phyloP scores from a whole-genome alignment of 2,797 vertebrate species.

The Melanotaenia nigrans region DNA sequence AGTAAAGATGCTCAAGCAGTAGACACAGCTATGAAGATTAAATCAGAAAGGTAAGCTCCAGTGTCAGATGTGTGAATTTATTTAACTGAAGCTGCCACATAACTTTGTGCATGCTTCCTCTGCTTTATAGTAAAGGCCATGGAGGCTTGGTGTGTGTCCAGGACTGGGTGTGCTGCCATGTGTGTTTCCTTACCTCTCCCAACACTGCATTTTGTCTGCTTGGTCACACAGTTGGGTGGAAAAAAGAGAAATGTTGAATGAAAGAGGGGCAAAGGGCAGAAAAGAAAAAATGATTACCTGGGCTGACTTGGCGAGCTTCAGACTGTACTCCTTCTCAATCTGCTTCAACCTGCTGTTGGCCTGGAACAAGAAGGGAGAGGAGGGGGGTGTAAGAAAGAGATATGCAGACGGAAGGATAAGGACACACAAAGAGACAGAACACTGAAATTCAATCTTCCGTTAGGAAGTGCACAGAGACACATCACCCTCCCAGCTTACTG shows the following conservation, averaged over 20 bases:
- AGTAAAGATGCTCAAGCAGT: not conserved
- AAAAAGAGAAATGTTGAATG: slow-evolving; percentile 51
- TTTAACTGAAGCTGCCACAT: slow-evolving; percentile 15
- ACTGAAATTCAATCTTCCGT: slow-evolving; percentile 79
- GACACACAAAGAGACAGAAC: slow-evolving; percentile 52
- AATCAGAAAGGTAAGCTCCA: slow-evolving; percentile 9
- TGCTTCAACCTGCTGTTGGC: slow-evolving; percentile 89
- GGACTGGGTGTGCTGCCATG: slow-evolving; percentile 12
- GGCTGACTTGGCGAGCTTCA: slow-evolving; percentile 88
- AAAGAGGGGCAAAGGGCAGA: slow-evolving; percentile 31
- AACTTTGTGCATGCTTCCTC: slow-evolving; percentile 6
- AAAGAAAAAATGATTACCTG: slow-evolving; percentile 83
- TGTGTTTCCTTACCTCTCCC: slow-evolving; percentile 32
- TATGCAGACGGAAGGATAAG: slow-evolving; percentile 64
- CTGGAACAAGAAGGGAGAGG: slow-evolving; percentile 83
- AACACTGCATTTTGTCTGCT: slow-evolving; percentile 43
- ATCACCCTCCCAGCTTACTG: slow-evolving; percentile 52
- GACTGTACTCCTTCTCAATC: slow-evolving; percentile 88
- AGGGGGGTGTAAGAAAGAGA: slow-evolving; percentile 59
- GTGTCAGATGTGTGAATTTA: slow-evolving; percentile 13
- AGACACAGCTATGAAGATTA: slow-evolving; percentile 1
- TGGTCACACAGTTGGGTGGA: slow-evolving; percentile 33
- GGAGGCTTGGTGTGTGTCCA: slow-evolving; percentile 16
- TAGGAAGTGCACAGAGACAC: slow-evolving; percentile 69
- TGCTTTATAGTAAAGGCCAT: slow-evolving; percentile 35